A percentile compares a stretch with the other conserved stretches of the same genome.
phyloP scores from a whole-genome alignment of 2,888 invertebrate species.

The Drosophila meridionalis region DNA sequence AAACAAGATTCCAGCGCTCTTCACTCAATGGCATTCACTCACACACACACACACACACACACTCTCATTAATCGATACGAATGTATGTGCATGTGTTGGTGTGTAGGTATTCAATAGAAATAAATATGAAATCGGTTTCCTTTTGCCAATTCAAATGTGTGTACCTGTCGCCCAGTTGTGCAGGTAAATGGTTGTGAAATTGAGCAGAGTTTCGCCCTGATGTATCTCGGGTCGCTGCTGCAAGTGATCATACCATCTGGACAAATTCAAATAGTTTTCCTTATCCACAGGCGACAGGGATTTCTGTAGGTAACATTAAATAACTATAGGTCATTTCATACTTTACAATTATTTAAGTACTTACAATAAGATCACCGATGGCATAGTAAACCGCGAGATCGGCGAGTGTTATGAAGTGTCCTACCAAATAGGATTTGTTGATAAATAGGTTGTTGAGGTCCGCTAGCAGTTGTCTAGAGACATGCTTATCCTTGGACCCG shows the following conservation, averaged over 20 bases:
- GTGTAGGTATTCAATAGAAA: slow-evolving; percentile 65
- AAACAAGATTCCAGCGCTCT: slow-evolving; percentile 58
- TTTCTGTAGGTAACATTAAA: slow-evolving; percentile 85
- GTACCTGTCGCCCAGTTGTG: slow-evolving; percentile 85
- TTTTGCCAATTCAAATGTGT: slow-evolving; percentile 73
- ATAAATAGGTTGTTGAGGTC: slow-evolving; percentile 87
- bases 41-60: slow-evolving; percentile 37
- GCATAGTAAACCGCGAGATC: slow-evolving; percentile 90
- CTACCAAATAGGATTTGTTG: slow-evolving; percentile 87
- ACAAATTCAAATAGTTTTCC: slow-evolving; percentile 89
- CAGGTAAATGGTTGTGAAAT: slow-evolving; percentile 84
- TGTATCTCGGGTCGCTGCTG: slow-evolving; percentile 89
- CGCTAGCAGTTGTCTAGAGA: slow-evolving; percentile 78
- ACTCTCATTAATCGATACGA: neutral
- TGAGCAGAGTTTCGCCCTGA: slow-evolving; percentile 80
- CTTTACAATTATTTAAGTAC: slow-evolving; percentile 45
- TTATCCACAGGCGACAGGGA: slow-evolving; percentile 88
- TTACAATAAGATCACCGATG: slow-evolving; percentile 89
- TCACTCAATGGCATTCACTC: slow-evolving; percentile 65
- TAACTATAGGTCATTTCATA: neutral
- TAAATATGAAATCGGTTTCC: slow-evolving; percentile 51
- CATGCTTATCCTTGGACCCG: slow-evolving; percentile 82
- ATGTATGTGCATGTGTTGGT: slow-evolving; percentile 9
- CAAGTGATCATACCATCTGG: slow-evolving; percentile 92
- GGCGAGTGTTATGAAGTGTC: slow-evolving; percentile 87